Conservation (phyloP, 2,888 invertebrate species). For the Tryphoninae sp. region DNA sequence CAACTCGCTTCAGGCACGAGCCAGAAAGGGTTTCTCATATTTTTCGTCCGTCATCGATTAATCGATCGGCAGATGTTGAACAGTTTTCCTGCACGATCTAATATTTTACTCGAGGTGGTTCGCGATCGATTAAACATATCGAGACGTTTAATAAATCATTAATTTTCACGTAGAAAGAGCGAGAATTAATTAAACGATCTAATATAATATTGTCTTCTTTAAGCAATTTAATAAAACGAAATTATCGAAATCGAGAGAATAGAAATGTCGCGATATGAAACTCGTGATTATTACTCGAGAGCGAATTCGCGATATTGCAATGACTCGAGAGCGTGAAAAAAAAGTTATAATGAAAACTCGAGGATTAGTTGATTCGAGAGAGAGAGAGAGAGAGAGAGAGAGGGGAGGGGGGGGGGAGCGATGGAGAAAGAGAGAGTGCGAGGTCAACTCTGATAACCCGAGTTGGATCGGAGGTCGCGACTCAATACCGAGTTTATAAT, state of each 20-base stretch:
- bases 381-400: conserved; percentile 8
- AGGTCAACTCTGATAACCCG: conserved; percentile 53
- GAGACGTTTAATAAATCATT: too few species aligned
- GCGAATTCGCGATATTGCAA: not conserved
- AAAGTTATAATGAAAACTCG: conserved; percentile 23
- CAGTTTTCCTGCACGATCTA: conserved; percentile 19
- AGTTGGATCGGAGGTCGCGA: conserved; percentile 41
- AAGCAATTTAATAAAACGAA: too few species aligned
- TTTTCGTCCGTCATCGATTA: conserved; percentile 6
- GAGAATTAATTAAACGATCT: too few species aligned
- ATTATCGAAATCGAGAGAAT: too few species aligned
- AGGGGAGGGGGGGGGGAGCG: too few species aligned
- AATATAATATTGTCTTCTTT: too few species aligned
- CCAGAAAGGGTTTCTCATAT: conserved; percentile 32
- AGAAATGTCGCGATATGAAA: too few species aligned
- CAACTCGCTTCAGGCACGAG: conserved; percentile 15
- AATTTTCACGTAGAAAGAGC: too few species aligned
- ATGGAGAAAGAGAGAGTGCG: conserved; percentile 22
- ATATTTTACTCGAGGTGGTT: not conserved
- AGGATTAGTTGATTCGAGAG: conserved; percentile 44
- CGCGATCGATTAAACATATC: too few species aligned
- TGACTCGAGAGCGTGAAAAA: not conserved
- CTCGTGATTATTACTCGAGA: not conserved
- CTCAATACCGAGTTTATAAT: conserved; percentile 28
- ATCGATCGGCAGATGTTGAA: conserved; percentile 51